Evolutionary conservation across 30 jellyfish, hydroid and myxozoan genomes (phyloP).

Genomic region (Pelagia noctiluca): DNA sequence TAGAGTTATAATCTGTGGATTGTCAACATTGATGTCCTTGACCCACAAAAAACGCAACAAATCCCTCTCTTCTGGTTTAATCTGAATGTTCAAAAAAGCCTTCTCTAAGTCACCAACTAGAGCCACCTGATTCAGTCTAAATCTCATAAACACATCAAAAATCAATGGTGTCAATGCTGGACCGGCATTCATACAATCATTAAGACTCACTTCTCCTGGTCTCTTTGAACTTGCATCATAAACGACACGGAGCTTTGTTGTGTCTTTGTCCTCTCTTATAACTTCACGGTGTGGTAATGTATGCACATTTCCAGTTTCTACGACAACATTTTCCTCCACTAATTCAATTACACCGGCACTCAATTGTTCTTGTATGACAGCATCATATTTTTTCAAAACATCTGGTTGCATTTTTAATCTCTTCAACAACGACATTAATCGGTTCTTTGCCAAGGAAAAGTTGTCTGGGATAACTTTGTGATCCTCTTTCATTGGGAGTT

Average conservation of each 20-base stretch:
- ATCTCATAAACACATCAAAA: too few relatives aligned
- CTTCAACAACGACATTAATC: constrained; percentile 6
- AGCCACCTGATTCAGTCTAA: too few relatives aligned
- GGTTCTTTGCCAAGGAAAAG: constrained; percentile 19
- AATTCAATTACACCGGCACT: constrained; percentile 5
- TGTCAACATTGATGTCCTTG: too few relatives aligned
- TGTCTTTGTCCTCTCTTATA: background rate
- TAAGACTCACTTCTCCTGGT: too few relatives aligned
- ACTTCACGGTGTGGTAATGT: constrained; percentile 17
- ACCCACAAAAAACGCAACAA: too few relatives aligned
- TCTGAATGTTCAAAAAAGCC: too few relatives aligned
- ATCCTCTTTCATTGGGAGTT: constrained; percentile 24
- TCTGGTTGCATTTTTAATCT: constrained; percentile 7
- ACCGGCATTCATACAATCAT: too few relatives aligned
- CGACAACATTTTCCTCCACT: background rate
- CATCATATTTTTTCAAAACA: constrained; percentile 1
- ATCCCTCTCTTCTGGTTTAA: too few relatives aligned
- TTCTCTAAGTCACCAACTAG: too few relatives aligned
- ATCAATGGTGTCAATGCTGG: too few relatives aligned
- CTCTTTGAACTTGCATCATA: constrained; percentile 29
- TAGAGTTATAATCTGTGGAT: too few relatives aligned
- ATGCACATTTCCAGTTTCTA: background rate
- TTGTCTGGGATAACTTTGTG: constrained; percentile 22
- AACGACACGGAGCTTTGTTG: constrained; percentile 29
- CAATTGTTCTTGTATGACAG: constrained; percentile 1